Base-by-base conservation (phyloP, 2,888 invertebrate genomes). In the Caradrina clavipalpis region DNA sequence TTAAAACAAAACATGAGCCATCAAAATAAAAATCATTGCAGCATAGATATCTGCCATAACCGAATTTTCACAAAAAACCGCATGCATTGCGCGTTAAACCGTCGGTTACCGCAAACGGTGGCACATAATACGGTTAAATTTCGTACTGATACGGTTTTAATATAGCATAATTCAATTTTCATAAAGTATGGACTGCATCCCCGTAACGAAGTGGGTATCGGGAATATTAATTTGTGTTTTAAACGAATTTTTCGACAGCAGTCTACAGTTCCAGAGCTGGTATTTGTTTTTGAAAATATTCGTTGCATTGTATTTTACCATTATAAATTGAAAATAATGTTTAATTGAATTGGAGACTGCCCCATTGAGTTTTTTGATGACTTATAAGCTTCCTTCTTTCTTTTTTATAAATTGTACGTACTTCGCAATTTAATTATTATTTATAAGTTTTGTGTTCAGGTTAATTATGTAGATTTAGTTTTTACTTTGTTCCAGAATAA, bases 131-230 rank as follows among this genome's bases (percentile, higher is more conserved):
- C 60, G 51, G 69, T 79, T 68, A 69, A 78, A 75, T 85, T 76
- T 76, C 21, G 59, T 80, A 72, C 72, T 67, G 81, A 73, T 79
- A 82, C 80, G 65, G 74, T 81, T 86, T 84, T 78, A 83, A 84
- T 85, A 83, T 80, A 76, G 76, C 74, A 77, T 86, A 77, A 87
- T 83, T 86, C 68, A 75, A 87, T 85, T 85, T 82, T 69, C 65
- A 74, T 78, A 80, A 83, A 82, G 75, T 73, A 71, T 61, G 56
- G 55, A 53, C 55, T 83, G 70, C 73, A 59, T 63, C 47, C 21
- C 50, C 56, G 47, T 74, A 71, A 62, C 69, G 58, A 67, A 58
- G 50, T 63, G 69, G 63, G 49, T 65, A 68, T 69, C 61, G 72
- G 35, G 66, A 64, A 77, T 79, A 81, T 81, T 82, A 81, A 82